phyloP scores from a whole-genome alignment of 2,888 invertebrate genomes.

The Onthophagus sagittarius region DNA sequence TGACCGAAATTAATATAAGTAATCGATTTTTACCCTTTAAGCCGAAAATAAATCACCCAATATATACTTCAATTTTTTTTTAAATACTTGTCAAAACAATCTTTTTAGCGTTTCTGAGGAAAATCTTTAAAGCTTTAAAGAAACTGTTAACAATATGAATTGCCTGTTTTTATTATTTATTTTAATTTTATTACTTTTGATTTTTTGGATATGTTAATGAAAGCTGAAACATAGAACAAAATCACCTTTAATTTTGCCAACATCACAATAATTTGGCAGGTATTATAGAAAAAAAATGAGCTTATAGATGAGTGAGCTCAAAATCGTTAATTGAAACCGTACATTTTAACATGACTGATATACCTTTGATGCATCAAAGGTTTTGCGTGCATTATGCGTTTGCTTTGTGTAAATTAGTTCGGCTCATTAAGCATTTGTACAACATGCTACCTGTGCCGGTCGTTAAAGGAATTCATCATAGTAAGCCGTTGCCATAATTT shows the following conservation, averaged over 20 bases:
- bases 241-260: too few species aligned
- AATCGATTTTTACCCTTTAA: constrained; percentile 13
- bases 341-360: neutral
- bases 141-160: too few species aligned
- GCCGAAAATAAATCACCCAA: too few species aligned
- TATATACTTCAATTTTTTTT: too few species aligned
- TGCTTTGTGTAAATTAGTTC: neutral
- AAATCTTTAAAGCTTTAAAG: too few species aligned
- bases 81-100: neutral
- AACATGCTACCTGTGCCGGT: neutral
- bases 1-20: constrained; percentile 26
- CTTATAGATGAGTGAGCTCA: neutral
- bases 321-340: neutral
- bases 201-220: too few species aligned
- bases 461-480: neutral
- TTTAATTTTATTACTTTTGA: too few species aligned
- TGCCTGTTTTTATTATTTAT: too few species aligned
- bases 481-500: neutral
- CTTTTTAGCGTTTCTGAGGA: too few species aligned
- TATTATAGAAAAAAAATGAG: too few species aligned
- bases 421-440: neutral
- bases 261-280: too few species aligned
- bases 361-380: neutral
- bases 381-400: neutral
- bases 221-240: too few species aligned